Evolutionary conservation across 2,888 invertebrate genomes (phyloP).

Genomic region (Nesidiocoris tenuis): DNA sequence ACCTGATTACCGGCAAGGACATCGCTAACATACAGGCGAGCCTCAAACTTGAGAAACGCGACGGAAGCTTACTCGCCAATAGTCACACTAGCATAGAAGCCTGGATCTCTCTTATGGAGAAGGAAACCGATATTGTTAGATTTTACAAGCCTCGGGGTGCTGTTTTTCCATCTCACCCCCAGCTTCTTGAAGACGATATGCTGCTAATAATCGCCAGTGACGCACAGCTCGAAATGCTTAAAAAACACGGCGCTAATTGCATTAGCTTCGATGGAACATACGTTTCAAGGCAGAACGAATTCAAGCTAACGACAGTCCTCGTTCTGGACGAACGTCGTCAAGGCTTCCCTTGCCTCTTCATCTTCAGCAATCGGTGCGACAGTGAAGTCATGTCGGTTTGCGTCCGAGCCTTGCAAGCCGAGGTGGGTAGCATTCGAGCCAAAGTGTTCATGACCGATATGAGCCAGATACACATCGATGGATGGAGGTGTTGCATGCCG

Average conservation of each 20-base stretch:
- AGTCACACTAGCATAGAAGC: constrained; percentile 2
- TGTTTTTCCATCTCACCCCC: constrained; percentile 34
- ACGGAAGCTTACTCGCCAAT: neutral
- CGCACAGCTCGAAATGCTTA: constrained; percentile 48
- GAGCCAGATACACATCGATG: constrained; percentile 49
- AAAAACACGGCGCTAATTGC: constrained; percentile 48
- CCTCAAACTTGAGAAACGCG: neutral
- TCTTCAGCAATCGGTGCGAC: constrained; percentile 45
- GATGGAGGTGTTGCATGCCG: constrained; percentile 50
- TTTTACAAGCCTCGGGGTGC: constrained; percentile 49
- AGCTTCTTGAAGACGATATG: constrained; percentile 49
- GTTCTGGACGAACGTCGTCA: constrained; percentile 49
- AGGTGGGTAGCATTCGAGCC: constrained; percentile 16
- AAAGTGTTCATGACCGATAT: constrained; percentile 51
- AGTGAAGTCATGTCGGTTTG: neutral
- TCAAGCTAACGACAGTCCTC: constrained; percentile 48
- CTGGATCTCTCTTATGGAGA: neutral
- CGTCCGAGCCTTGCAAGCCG: neutral
- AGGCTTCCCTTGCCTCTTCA: constrained; percentile 50
- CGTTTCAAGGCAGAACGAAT: constrained; percentile 48
- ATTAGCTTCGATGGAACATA: constrained; percentile 51
- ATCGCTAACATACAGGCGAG: neutral
- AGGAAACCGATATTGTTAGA: constrained; percentile 9
- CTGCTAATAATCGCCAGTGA: constrained; percentile 50
- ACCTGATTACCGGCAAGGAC: constrained; percentile 34